These are phyloP conservation scores for Caenorhabditis sinica DNA, from an alignment of 2,888 invertebrate genomes.

Conservation along the genomic window DNA sequence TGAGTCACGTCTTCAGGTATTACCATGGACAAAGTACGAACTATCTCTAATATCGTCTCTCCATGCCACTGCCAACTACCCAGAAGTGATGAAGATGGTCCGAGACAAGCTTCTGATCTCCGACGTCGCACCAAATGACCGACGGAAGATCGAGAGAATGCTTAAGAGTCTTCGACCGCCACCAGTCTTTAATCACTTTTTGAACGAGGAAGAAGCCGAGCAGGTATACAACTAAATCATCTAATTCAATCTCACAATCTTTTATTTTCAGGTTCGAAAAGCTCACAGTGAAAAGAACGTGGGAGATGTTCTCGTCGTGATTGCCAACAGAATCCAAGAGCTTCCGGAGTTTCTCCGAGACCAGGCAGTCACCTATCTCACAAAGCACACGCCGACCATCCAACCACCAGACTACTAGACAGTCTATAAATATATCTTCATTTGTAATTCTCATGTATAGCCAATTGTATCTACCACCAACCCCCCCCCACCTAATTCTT, in stretches of 20 bases:
- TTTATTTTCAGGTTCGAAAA: constrained; percentile 48
- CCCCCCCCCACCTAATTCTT: background rate
- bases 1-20: constrained; percentile 37
- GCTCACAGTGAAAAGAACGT: constrained; percentile 56
- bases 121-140: constrained; percentile 44
- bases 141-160: constrained; percentile 59
- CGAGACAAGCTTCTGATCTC: constrained; percentile 48
- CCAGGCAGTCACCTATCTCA: constrained; percentile 56
- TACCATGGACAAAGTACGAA: constrained; percentile 60
- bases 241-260: background rate
- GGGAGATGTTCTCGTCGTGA: constrained; percentile 31
- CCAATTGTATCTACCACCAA: constrained; percentile 11
- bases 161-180: constrained; percentile 61
- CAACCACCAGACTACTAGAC: constrained; percentile 40
- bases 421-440: background rate
- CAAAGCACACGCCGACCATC: constrained; percentile 54
- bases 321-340: constrained; percentile 11
- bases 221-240: constrained; percentile 15
- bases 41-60: constrained; percentile 49
- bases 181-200: constrained; percentile 58
- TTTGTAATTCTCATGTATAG: constrained; percentile 40
- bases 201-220: constrained; percentile 42
- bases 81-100: constrained; percentile 52
- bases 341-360: constrained; percentile 34
- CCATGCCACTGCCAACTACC: constrained; percentile 64